Evolutionary conservation across 2,113 vertebrate genomes (phyloP), one percentile per base, ranked within the genome.

Genomic region (Neolamprologus cancellatus): DNA sequence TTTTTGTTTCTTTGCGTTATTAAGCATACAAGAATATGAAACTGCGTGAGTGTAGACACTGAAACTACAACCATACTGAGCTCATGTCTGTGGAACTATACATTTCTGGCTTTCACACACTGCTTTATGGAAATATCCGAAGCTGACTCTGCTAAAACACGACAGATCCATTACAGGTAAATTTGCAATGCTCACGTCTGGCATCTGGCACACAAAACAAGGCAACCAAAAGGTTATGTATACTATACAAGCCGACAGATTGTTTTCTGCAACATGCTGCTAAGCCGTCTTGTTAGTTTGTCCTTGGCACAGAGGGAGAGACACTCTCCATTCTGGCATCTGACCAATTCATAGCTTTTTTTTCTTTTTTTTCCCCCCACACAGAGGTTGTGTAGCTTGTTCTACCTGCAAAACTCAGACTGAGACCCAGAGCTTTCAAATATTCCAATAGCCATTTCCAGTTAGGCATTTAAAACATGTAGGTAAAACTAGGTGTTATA

Each of bases 241-340:
- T 79, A 81, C 30, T 79, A 82, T 71, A 57, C 8, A 17, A 81
- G 66, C 64, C 78, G 64, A 78, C 81, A 86, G 83, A 83, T 64
- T 90, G 84, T 90, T 92, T 81, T 85, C 79, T 50, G 76, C 71
- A 84, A 57, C 69, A 82, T 78, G 81, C 78, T 6, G 82, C 59
- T 69, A 48, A 54, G 80, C 41, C 46, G 76, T 69, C 80, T 84
- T 85, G 41, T 82, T 78, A 69, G 87, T 85, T 83, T 86, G 66
- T 87, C 57, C 86, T 83, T 76, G 84, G 79, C 84, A 88, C 61
- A 83, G 76, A 81, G 34, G 50, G 44, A 54, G 28, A 83, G 71
- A 30, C 20, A 39, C 44, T 78, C 54, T 66, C 30, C 39, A 34
- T 55, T 83, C 17, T 83, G 81, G 79, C 69, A 74, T 79, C 39